Evolutionary conservation across 1,140 invertebrate genomes (phyloP), one percentile per base, ranked within the genome.

Genomic region (Paracyclopina nana): DNA sequence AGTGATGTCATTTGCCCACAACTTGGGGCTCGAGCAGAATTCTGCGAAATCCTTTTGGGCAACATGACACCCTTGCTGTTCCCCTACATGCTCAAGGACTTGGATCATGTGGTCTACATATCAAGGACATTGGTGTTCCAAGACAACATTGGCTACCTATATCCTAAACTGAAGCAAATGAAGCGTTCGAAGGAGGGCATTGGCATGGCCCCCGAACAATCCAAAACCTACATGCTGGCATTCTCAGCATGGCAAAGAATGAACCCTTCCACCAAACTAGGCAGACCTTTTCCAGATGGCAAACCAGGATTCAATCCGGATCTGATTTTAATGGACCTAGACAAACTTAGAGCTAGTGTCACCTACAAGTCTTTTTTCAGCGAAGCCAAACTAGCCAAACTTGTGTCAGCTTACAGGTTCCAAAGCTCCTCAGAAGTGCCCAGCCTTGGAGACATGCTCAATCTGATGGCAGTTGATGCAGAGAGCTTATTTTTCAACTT

Each of bases 231-330:
- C n/a, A 57, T 29, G 31, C 46, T 24, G 27, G 3, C 45, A n/a
- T 57, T 57, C 49, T 20, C 34, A 6, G 34, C 49, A 24, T 46
- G 56, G 43, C 44, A 55, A 34, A 50, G 54, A 20, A 8, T 53
- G 31, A 31, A 56, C 27, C 26, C 49, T 14, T n/a, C 40, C 24
- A 29, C 53, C 8, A 54, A 50, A 24, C 30, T 56, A 28, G 55
- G 55, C 25, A 27, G 38, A n/a, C 40, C 53, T 11, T 29, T 42
- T 12, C 42, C 45, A 3, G 55, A 53, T 11, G 55, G 55, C 45
- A 55, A 44, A 28, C 56, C 56, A 20, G 56, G 56, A 4, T 57
- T 56, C 29, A 54, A 57, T 50, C 28, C 46, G 1, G 34, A 29
- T 14, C 38, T 57, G 12, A 42, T 57, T 16, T 42, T 57, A 8